Base-by-base conservation (phyloP, 2,113 vertebrate species). In the Microtus richardsoni region DNA sequence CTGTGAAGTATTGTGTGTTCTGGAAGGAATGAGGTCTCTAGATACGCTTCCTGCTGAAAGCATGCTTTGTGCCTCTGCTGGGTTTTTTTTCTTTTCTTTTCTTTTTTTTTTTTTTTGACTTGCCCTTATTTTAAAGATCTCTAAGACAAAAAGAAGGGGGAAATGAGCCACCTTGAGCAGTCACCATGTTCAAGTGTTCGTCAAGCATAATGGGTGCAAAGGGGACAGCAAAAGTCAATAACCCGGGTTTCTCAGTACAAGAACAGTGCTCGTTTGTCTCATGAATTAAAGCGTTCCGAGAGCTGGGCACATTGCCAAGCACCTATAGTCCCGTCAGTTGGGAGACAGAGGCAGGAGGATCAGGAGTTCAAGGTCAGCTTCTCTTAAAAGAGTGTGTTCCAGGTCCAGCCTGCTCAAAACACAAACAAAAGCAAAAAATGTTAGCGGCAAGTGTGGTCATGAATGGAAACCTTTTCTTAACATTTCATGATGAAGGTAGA, bases 71-170 rank as follows among this genome's bases (percentile, higher is more conserved):
- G 0, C 0, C 33, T 52, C 52, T 13, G 7, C 39, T 52, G 7
- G 7, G 22, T 90, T 96, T 58, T 58, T 21, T 58, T 54, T 14
- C 88, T 96, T 58, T 58, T 21, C 21, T 54, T 14, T 54, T 54
- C 0, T 4, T 54, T 17, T 68, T 54, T 54, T 54, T 54, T 54
- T 54, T 54, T 73, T 74, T 19, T 80, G 39, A 36, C 77, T 75
- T 89, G 16, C 52, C 78, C 60, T 60, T 82, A 71, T 92, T 94
- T 41, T 71, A 88, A 95, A 88, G 19, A 7, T 28, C n/a, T 28
- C 3, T 41, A n/a, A 62, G 60, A 64, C 71, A 66, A 85, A 64
- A 94, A 11, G 1, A 33, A 73, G 16, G 39, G 30, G 22, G 26
- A 39, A 4, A 39, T 0, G 30, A 83, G 74, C 54, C 64, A 17